A percentile compares a stretch with the other conserved stretches of the same genome.
Evolutionary conservation across 2,113 vertebrate species (phyloP).

Genomic region (Hyla sarda): DNA sequence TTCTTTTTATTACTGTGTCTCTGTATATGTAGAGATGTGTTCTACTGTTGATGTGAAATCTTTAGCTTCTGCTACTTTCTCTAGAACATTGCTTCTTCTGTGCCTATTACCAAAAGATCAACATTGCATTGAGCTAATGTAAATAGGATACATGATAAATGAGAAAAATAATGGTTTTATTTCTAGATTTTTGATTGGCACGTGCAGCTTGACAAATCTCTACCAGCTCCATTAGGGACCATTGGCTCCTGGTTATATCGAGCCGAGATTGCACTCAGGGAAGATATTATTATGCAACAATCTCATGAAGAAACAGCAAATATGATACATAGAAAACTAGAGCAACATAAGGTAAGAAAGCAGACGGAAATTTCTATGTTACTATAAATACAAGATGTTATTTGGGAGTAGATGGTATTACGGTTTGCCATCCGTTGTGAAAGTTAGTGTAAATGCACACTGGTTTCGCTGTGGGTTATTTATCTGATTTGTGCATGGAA

Average conservation of each 20-base stretch:
- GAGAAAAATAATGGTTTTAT: constrained; percentile 53
- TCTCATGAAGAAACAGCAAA: constrained; percentile 94
- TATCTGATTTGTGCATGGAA: too few relatives aligned
- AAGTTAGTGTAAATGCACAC: too few relatives aligned
- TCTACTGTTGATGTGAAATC: neutral
- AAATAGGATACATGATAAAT: neutral
- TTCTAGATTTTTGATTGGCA: constrained; percentile 94
- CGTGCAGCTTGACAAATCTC: constrained; percentile 90
- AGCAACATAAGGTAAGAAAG: constrained; percentile 87
- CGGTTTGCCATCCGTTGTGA: too few relatives aligned
- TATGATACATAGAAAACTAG: constrained; percentile 86
- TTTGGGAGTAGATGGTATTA: neutral
- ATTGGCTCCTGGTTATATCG: constrained; percentile 93
- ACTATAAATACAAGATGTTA: neutral
- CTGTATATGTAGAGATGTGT: neutral
- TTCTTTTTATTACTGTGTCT: neutral
- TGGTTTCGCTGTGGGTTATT: too few relatives aligned
- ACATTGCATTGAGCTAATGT: neutral
- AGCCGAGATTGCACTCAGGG: constrained; percentile 87
- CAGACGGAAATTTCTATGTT: neutral
- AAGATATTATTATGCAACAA: constrained; percentile 89
- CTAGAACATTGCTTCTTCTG: too few relatives aligned
- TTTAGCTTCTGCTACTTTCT: too few relatives aligned
- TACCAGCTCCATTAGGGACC: constrained; percentile 90
- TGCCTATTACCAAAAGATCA: neutral